A percentile compares a stretch with the other conserved stretches of the same genome.
phyloP scores from a whole-genome alignment of 92 coral and sea anemone species.

The Actinostola sp. region DNA sequence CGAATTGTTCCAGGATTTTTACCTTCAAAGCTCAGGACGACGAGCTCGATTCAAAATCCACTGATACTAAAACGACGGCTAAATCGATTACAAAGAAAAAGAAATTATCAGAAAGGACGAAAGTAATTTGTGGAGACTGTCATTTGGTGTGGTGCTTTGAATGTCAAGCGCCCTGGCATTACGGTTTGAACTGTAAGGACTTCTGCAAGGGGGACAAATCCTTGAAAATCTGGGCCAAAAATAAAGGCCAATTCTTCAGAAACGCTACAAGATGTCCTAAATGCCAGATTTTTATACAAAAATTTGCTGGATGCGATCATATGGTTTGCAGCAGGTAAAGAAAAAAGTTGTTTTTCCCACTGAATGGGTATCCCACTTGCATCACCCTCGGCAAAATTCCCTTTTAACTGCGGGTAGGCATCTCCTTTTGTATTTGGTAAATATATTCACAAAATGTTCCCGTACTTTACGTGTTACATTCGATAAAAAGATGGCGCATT shows the following conservation, averaged over 20 bases:
- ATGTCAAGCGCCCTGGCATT: conserved; percentile 91
- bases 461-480: too few relatives aligned
- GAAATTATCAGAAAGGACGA: conserved; percentile 43
- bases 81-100: conserved; percentile 6
- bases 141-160: conserved; percentile 83
- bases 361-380: background rate
- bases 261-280: conserved; percentile 87
- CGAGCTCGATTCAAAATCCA: background rate
- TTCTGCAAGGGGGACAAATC: conserved; percentile 83
- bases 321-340: conserved; percentile 81
- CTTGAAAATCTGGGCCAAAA: conserved; percentile 87
- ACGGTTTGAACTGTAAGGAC: conserved; percentile 78
- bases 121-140: conserved; percentile 79
- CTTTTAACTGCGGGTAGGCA: too few relatives aligned
- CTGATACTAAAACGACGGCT: background rate
- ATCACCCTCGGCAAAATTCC: too few relatives aligned
- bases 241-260: conserved; percentile 70
- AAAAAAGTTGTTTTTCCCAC: background rate
- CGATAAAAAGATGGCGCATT: too few relatives aligned
- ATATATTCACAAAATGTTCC: too few relatives aligned
- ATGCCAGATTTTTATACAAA: conserved; percentile 78
- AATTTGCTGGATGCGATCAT: conserved; percentile 87
- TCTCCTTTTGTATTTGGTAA: too few relatives aligned
- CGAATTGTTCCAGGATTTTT: conserved; percentile 81
- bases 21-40: conserved; percentile 18